Evolutionary conservation across 1,140 invertebrate genomes (phyloP), one percentile per base, ranked within the genome.

Genomic region (Temnothorax nylanderi): DNA sequence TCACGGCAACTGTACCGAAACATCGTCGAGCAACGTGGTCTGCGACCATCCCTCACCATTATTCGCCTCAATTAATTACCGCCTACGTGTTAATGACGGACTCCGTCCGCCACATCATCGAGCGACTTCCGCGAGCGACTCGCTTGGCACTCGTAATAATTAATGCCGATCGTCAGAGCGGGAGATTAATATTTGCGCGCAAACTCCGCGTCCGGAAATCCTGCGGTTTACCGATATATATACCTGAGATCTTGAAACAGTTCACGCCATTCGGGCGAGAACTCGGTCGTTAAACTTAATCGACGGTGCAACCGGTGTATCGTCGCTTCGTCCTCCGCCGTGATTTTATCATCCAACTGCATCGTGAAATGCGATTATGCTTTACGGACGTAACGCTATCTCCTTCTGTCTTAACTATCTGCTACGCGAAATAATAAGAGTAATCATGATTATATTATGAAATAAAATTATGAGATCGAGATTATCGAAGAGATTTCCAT

Each of bases 251-350:
- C 37, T 21, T n/a, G 37, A 47, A 67, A 86, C 76, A 16, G 21
- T 49, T 41, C 21, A 41, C 60, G 41, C 82, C 6, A n/a, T 37
- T 47, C 21, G 56, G 11, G 21, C 8, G 54, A 56, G 69, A 85
- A n/a, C n/a, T 54, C 62, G 60, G 74, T 56, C 76, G 85, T 86
- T 81, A 49, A 86, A 69, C 32, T 80, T 86, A 86, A 86, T 86
- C 85, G 85, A 81, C 76, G 82, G 21, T 56, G 60, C 82, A 67
- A 58, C 58, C 74, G 56, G 41, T 60, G 54, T 56, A 67, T 69
- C 77, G 77, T 67, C 76, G 26, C n/a, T 34, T 51, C 37, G 67
- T 44, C 54, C 26, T 34, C n/a, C 54, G 64, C 51, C n/a, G 41
- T 60, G 54, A 84, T 84, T 84, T 84, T 84, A 84, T 75, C 60